phyloP scores from a whole-genome alignment of 2,797 vertebrate genomes.

The Acanthopagrus latus region DNA sequence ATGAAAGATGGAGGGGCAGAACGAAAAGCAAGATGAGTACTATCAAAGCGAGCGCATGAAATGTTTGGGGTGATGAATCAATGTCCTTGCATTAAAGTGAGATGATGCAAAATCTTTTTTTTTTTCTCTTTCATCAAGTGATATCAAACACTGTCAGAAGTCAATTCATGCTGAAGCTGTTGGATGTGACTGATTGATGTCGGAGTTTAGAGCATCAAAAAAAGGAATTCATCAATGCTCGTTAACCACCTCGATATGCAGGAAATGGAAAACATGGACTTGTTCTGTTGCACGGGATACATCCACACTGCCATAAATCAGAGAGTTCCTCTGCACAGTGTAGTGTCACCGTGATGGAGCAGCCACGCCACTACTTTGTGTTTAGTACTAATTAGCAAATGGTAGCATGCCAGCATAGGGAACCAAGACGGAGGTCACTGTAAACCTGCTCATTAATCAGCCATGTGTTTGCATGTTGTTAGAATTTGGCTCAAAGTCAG shows the following conservation, averaged over 20 bases:
- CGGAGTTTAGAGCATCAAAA: background rate
- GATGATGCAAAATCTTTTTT: background rate
- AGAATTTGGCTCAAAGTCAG: no score
- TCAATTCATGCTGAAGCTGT: background rate
- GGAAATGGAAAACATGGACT: background rate
- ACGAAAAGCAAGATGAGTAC: background rate
- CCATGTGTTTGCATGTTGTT: no score
- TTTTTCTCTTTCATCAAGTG: background rate
- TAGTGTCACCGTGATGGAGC: no score
- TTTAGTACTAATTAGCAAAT: no score
- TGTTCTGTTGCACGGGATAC: background rate
- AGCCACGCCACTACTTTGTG: no score
- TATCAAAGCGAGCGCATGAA: background rate
- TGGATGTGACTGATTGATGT: background rate
- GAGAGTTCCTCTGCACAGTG: background rate
- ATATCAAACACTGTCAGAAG: background rate
- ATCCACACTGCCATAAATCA: background rate
- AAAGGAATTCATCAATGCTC: constrained; percentile 3
- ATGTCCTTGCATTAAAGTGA: background rate
- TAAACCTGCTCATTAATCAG: no score
- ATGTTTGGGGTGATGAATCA: background rate
- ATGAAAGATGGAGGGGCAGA: background rate
- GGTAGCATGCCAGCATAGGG: no score
- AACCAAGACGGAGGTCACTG: no score
- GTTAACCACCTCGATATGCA: background rate